These are phyloP conservation scores for Rostratula benghalensis DNA, from an alignment of 2,113 vertebrate genomes.

Conservation along the genomic window DNA sequence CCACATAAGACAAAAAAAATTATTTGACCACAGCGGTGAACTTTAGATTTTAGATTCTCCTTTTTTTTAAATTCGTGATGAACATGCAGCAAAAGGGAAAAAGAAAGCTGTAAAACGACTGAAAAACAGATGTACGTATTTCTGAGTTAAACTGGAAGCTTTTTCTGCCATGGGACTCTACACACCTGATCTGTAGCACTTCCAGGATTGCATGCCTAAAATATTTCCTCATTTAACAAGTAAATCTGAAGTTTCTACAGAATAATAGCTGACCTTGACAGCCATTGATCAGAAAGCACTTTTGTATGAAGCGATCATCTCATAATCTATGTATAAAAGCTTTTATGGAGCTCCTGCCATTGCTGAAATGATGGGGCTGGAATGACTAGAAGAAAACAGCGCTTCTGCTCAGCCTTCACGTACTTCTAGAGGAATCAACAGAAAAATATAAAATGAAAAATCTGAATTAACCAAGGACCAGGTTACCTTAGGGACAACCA, in stretches of 20 bases:
- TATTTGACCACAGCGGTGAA: conserved; percentile 9
- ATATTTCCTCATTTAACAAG: neutral
- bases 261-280: neutral
- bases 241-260: neutral
- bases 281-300: conserved; percentile 1
- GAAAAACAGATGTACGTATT: neutral
- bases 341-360: neutral
- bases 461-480: neutral
- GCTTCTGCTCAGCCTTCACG: neutral
- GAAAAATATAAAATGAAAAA: neutral
- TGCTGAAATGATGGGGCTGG: neutral
- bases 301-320: neutral
- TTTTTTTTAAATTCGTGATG: neutral
- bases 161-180: neutral
- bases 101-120: neutral
- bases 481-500: neutral
- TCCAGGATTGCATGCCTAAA: neutral
- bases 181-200: neutral
- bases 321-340: neutral
- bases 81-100: neutral
- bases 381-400: neutral
- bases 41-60: neutral
- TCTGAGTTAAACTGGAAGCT: neutral
- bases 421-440: neutral
- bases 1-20: neutral